Percentiles rank a stretch among this genome's conserved stretches.
Evolutionary conservation across 2,113 vertebrate species (phyloP).

Genomic region (Rhinogobius similis): DNA sequence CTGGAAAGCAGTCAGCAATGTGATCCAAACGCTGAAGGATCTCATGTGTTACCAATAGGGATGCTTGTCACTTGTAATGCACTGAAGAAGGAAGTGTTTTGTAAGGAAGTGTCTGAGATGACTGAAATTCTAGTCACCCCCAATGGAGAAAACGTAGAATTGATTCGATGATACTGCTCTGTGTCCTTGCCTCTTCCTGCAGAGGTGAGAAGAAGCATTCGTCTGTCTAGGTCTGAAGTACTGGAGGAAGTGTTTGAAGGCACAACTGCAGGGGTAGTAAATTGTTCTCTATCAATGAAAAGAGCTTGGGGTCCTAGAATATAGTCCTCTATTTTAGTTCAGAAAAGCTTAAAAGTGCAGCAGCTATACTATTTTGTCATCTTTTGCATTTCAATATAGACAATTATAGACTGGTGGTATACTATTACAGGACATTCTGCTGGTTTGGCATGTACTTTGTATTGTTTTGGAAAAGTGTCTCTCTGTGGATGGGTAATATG

Average conservation of each 20-base stretch:
- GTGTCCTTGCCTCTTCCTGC: background rate
- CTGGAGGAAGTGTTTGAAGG: background rate
- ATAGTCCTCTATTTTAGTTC: background rate
- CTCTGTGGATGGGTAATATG: too few relatives aligned
- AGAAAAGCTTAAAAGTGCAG: background rate
- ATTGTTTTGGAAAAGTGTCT: too few relatives aligned
- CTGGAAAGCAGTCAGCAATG: too few relatives aligned
- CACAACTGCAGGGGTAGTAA: background rate
- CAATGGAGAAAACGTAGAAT: background rate
- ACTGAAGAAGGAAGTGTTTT: background rate
- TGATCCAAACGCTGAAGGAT: background rate
- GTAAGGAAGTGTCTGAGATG: slow-evolving; percentile 5
- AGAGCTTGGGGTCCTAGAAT: background rate
- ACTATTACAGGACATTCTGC: too few relatives aligned
- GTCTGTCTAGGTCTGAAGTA: background rate
- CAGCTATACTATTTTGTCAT: background rate
- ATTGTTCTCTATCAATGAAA: background rate
- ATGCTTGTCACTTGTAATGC: background rate
- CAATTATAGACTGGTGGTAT: background rate
- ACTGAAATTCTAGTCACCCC: background rate
- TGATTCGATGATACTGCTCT: slow-evolving; percentile 1
- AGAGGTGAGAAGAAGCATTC: slow-evolving; percentile 2
- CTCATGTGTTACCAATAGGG: background rate
- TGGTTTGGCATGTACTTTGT: too few relatives aligned
- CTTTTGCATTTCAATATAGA: background rate